phyloP scores from a whole-genome alignment of 2,797 vertebrate genomes.

The Lutjanus argentimaculatus region DNA sequence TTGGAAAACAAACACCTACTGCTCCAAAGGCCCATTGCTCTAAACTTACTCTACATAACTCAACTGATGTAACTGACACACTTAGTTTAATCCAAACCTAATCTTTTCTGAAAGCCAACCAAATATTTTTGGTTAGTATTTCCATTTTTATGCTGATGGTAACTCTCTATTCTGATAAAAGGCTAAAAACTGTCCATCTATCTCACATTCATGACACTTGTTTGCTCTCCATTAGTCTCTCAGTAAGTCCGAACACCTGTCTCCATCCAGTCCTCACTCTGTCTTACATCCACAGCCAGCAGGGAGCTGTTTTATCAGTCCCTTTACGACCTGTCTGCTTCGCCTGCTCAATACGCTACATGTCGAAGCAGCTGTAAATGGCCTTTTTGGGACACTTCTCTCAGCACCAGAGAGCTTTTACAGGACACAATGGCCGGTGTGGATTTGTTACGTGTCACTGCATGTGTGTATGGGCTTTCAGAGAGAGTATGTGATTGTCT shows the following conservation, averaged over 20 bases:
- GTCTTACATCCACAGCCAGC: conserved; percentile 25
- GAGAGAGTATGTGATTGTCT: not conserved
- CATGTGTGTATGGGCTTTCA: not conserved
- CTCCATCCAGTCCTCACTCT: conserved; percentile 11
- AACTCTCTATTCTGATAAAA: not conserved
- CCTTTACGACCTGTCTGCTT: conserved; percentile 50
- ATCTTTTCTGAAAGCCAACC: too few species aligned
- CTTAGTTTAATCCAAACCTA: too few species aligned
- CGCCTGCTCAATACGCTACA: conserved; percentile 27
- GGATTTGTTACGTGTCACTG: not conserved
- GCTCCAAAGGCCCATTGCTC: too few species aligned
- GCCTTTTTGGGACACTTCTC: conserved; percentile 53
- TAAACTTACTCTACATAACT: too few species aligned
- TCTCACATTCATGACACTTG: not conserved
- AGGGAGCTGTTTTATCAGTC: conserved; percentile 47
- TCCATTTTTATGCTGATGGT: too few species aligned
- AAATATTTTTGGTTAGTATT: too few species aligned
- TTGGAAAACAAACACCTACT: too few species aligned
- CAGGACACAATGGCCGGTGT: not conserved
- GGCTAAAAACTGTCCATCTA: not conserved
- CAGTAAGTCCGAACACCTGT: conserved; percentile 21
- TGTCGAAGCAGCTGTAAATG: conserved; percentile 59
- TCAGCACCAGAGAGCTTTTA: conserved; percentile 33
- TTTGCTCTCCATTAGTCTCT: conserved; percentile 23
- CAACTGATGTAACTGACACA: too few species aligned